phyloP scores from a whole-genome alignment of 2,797 vertebrate genomes.

The Coreius guichenoti region DNA sequence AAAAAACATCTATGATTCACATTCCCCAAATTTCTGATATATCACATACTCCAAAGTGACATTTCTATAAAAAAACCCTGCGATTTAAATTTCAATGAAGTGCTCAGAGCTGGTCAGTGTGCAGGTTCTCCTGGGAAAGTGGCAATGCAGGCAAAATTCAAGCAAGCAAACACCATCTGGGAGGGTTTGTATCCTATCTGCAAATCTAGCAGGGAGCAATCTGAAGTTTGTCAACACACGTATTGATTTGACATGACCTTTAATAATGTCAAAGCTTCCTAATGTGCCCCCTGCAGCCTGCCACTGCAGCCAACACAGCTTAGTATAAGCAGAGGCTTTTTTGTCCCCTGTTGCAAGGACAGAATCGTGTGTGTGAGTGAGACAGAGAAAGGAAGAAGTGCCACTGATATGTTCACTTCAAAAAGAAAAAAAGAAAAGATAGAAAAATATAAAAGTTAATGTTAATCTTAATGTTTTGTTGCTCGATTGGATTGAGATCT shows the following conservation, averaged over 20 bases:
- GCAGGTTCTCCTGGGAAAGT: constrained; percentile 25
- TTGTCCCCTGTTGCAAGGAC: constrained; percentile 35
- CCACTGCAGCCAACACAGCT: constrained; percentile 40
- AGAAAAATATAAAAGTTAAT: neutral
- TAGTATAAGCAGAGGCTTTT: neutral
- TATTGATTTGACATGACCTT: constrained; percentile 68
- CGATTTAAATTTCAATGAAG: constrained; percentile 51
- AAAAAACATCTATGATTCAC: neutral
- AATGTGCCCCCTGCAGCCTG: constrained; percentile 43
- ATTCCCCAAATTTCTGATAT: neutral
- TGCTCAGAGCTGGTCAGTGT: constrained; percentile 47
- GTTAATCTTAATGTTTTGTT: too few relatives aligned
- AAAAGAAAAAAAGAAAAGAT: neutral
- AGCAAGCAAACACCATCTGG: constrained; percentile 62
- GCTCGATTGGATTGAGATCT: too few relatives aligned
- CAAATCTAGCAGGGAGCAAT: constrained; percentile 57
- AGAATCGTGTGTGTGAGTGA: constrained; percentile 4
- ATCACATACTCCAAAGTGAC: constrained; percentile 26
- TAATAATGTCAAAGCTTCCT: constrained; percentile 61
- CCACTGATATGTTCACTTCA: neutral
- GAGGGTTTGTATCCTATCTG: constrained; percentile 54
- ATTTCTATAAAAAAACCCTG: constrained; percentile 39
- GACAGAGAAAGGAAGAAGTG: neutral
- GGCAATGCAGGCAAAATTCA: constrained; percentile 21
- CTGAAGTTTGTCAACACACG: constrained; percentile 63